Evolutionary conservation across 1,140 invertebrate species (phyloP).

Genomic region (Neodiprion pinetum): DNA sequence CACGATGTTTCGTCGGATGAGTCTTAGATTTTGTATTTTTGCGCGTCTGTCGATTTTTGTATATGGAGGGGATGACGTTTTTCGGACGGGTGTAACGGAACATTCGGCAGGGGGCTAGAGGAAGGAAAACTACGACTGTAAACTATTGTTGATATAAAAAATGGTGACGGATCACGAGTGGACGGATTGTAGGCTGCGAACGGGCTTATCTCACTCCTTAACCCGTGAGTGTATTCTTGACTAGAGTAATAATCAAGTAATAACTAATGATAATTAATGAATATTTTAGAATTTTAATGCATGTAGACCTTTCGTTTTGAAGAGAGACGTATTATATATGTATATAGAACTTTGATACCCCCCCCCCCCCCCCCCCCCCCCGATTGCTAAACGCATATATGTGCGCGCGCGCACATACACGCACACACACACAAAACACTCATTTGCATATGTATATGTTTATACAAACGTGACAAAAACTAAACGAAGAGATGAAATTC

Average conservation of each 20-base stretch:
- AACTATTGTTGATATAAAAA: background rate
- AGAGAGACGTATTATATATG: slow-evolving; percentile 32
- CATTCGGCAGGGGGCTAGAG: background rate
- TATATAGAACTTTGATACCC: slow-evolving; percentile 16
- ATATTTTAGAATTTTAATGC: slow-evolving; percentile 9
- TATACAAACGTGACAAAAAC: slow-evolving; percentile 1
- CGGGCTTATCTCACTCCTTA: background rate
- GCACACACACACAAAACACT: slow-evolving; percentile 9
- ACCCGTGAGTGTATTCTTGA: slow-evolving; percentile 14
- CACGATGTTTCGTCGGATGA: background rate
- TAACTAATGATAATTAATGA: slow-evolving; percentile 13
- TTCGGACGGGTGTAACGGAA: background rate
- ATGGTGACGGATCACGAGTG: background rate
- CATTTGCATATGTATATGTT: slow-evolving; percentile 6
- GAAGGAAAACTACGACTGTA: no score
- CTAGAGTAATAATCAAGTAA: slow-evolving; percentile 20
- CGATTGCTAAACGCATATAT: background rate
- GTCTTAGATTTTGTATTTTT: background rate
- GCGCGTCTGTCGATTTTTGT: background rate
- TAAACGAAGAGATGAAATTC: background rate
- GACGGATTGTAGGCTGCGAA: background rate
- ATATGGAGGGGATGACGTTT: no score
- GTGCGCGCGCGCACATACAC: background rate
- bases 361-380: slow-evolving; percentile 8
- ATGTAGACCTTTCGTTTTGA: slow-evolving; percentile 9